These are phyloP conservation scores for Parasteatoda tepidariorum DNA, from an alignment of 1,140 invertebrate species.

Conservation along the genomic window DNA sequence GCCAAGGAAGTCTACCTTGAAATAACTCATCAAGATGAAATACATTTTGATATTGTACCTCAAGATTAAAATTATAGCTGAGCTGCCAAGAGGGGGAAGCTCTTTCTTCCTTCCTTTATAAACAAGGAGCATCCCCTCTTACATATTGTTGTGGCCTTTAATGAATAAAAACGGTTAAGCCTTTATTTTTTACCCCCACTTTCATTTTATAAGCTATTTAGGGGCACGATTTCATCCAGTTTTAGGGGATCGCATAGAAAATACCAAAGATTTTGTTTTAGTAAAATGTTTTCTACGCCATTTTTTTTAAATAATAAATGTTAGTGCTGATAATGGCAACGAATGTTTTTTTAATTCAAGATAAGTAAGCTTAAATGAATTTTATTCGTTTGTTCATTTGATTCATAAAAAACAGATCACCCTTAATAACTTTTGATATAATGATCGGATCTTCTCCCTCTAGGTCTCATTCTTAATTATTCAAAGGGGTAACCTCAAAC, in stretches of 20 bases:
- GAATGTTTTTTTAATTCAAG: background rate
- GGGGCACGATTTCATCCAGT: constrained; percentile 10
- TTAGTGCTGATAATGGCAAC: background rate
- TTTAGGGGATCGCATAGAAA: constrained; percentile 18
- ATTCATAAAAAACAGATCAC: background rate
- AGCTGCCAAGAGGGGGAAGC: background rate
- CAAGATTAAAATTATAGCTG: background rate
- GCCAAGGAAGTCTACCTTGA: no score
- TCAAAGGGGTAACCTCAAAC: no score
- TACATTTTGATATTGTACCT: background rate
- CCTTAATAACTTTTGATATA: background rate
- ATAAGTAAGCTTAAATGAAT: background rate
- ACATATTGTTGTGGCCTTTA: constrained; percentile 47
- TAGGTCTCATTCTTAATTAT: no score
- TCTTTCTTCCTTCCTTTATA: constrained; percentile 22
- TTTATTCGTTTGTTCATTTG: background rate
- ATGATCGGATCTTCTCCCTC: no score
- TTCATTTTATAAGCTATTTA: constrained; percentile 58
- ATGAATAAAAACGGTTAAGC: constrained; percentile 59
- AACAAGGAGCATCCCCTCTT: constrained; percentile 33
- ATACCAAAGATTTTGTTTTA: background rate
- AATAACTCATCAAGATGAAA: no score
- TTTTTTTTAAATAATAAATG: background rate
- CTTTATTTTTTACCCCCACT: constrained; percentile 49
- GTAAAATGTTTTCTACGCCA: background rate